Conservation (phyloP, 2,797 vertebrate species). For the Clarias pachynema region DNA sequence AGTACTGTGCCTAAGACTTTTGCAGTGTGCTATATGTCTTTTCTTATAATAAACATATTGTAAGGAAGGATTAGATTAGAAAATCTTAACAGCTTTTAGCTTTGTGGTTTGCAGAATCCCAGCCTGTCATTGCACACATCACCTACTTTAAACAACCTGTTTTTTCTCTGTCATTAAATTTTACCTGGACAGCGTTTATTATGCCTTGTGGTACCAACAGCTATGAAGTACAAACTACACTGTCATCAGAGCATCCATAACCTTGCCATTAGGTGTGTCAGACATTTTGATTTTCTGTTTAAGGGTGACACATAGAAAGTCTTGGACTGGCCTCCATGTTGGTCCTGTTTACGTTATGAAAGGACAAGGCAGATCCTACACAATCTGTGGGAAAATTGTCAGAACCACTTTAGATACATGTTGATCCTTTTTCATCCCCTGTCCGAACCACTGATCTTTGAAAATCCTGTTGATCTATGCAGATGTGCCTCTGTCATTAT, state of each 20-base stretch:
- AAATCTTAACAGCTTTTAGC: neutral
- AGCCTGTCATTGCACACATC: neutral
- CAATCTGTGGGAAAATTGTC: neutral
- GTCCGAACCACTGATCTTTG: conserved; percentile 67
- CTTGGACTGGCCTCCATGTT: neutral
- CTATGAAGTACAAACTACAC: neutral
- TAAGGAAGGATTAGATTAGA: neutral
- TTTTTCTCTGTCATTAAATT: neutral
- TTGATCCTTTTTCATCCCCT: conserved; percentile 45
- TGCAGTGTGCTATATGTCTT: no score
- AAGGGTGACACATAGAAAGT: neutral
- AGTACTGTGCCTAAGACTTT: no score
- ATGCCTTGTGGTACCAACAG: conserved; percentile 8
- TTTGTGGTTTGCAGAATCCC: neutral
- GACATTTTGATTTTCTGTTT: neutral
- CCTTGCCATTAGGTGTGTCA: neutral
- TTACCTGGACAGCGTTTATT: neutral
- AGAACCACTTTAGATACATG: neutral
- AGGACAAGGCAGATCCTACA: neutral
- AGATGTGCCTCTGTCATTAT: conserved; percentile 72
- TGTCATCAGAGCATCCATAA: neutral
- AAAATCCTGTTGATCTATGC: conserved; percentile 79
- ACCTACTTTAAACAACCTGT: neutral
- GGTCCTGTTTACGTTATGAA: conserved; percentile 1
- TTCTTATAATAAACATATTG: neutral